phyloP scores from a whole-genome alignment of 2,888 invertebrate genomes.

The Leucophora obtusa region DNA sequence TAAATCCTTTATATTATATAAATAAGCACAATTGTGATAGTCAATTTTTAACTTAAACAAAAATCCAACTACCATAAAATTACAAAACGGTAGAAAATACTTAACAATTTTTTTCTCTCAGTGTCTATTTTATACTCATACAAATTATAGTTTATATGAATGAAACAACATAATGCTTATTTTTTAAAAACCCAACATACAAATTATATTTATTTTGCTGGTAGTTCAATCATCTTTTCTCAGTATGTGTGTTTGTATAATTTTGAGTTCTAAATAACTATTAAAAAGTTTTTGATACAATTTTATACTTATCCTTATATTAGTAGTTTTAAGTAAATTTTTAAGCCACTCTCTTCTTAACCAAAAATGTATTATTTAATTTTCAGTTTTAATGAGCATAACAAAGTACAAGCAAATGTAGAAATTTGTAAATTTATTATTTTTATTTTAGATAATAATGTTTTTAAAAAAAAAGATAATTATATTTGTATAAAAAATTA shows the following conservation, averaged over 20 bases:
- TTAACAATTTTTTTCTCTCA: constrained; percentile 68
- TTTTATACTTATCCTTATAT: constrained; percentile 37
- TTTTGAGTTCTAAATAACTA: background rate
- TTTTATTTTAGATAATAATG: background rate
- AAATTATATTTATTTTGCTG: constrained; percentile 47
- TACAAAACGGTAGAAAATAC: no score
- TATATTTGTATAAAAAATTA: constrained; percentile 4
- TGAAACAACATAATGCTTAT: constrained; percentile 30
- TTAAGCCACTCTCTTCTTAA: constrained; percentile 61
- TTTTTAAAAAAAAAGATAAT: background rate
- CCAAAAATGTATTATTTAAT: constrained; percentile 35
- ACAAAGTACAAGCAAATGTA: constrained; percentile 74
- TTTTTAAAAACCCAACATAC: constrained; percentile 10
- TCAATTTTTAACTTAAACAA: constrained; percentile 66
- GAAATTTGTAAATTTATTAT: constrained; percentile 66
- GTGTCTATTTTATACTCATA: constrained; percentile 71
- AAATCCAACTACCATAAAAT: constrained; percentile 32
- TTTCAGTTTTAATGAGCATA: constrained; percentile 72
- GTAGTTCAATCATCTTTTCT: constrained; percentile 32
- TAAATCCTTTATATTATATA: constrained; percentile 48
- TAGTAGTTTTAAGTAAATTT: constrained; percentile 60
- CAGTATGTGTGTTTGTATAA: background rate
- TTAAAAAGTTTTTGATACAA: constrained; percentile 41
- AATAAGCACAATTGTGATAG: constrained; percentile 69
- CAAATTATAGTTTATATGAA: constrained; percentile 15